Evolutionary conservation across 2,888 invertebrate species (phyloP), one percentile per base, ranked within the genome.

Genomic region (Subacronicta megacephala): DNA sequence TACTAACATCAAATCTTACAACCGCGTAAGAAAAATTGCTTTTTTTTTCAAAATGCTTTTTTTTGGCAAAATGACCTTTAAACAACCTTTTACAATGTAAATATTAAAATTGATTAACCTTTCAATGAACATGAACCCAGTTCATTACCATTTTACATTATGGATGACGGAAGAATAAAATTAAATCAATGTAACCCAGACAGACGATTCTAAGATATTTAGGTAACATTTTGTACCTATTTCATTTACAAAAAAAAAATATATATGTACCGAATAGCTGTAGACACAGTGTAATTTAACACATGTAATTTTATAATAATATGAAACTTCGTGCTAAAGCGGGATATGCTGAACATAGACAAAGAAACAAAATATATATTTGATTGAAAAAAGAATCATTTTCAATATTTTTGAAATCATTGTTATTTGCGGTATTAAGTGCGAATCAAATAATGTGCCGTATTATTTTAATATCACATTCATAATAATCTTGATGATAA

Each of bases 51-150:
- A 26, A n/a, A n/a, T n/a, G n/a, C n/a, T 26, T 0, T 26, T 26
- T 7, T 26, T 26, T 26, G 26, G 23, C 9, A 23, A 26, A 0
- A 10, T 26, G 9, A 26, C 0, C 1, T 23, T 0, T 26, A 10
- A n/a, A 26, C 3, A 26, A 23, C 6, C 5, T 20, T 23, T 7
- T 9, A 23, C 2, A 23, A 23, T 18, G 4, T 31, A n/a, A 4
- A 31, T 33, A 44, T 40, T 26, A 18, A 2, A 20, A 17, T 33
- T 42, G 1, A 41, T 58, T 67, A 53, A 68, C 59, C 45, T 59
- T 62, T 59, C 58, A 67, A 18, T 40, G 52, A 41, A 26, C 37
- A 15, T 43, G 63, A 55, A 45, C 52, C 12, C 23, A 38, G 7
- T 16, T 46, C 42, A 36, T 50, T 65, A 38, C 3, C 26, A 50